Evolutionary conservation across 23 tunicate species (phyloP), one percentile per base, ranked within the genome.

Genomic region (Diplosoma virens): DNA sequence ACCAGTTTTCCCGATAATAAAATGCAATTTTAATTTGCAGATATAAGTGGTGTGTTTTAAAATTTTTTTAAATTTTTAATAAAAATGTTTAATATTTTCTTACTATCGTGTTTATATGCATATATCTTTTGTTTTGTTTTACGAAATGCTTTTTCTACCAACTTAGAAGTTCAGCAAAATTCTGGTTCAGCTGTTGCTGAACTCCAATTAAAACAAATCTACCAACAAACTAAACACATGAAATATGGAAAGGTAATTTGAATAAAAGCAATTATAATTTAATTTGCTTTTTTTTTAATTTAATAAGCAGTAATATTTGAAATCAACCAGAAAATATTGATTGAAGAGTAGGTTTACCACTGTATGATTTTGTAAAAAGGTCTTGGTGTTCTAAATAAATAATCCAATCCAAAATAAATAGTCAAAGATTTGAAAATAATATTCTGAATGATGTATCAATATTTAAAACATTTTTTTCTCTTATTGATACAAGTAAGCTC

Each of bases 221-320:
- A 84, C 16, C 25, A 84, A 32, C 85, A 83, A 56, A 37, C 97
- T 1, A 75, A 84, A 53, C 85, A 90, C 54, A 90, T 90, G 89
- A 61, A 60, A 28, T 90, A 90, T 47, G 97, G 97, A 32, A 37
- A 84, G 71, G 89, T 84, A 34, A 21, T 25, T 35, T n/a, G n/a
- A n/a, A n/a, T n/a, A n/a, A n/a, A n/a, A n/a, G n/a, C n/a, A 6
- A 24, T 29, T 65, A 24, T 65, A 11, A 29, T 6, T n/a, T 6
- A 7, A 65, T 6, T 29, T 65, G 25, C 17, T 65, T 14, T 28
- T 24, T 28, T 65, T 9, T 65, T 14, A 7, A 41, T 41, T 41
- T 41, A 41, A 41, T 5, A 66, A 66, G n/a, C n/a, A n/a, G n/a
- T n/a, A n/a, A n/a, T n/a, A n/a, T n/a, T n/a, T n/a, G n/a, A n/a